Evolutionary conservation across 2,797 vertebrate genomes (phyloP), one percentile per base, ranked within the genome.

Genomic region (Enteromius viviparus): DNA sequence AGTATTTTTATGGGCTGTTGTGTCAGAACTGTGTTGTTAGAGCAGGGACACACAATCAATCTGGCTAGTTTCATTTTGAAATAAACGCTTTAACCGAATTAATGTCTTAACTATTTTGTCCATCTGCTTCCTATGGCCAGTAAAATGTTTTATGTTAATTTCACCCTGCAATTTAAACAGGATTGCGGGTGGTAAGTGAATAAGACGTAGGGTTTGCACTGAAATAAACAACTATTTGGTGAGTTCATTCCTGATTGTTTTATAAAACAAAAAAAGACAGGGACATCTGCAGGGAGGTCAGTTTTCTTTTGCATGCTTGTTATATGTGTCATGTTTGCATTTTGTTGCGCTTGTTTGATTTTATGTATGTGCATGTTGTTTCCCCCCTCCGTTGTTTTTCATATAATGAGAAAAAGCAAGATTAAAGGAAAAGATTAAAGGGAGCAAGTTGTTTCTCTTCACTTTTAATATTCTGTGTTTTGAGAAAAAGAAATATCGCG

Each of bases 371-470:
- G 69, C 26, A 51, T 74, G 69, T 14, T 51, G 42, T 12, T 12
- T 29, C 21, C 55, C 23, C 47, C 40, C 34, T 12, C 17, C 40
- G 10, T 64, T 77, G 65, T 32, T 51, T 85, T 76, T 64, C 66
- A 72, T 75, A 78, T 34, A 21, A 68, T 58, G 37, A 82, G 47
- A 55, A 65, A 68, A 37, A 81, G 34, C 66, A 86, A 29, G 74
- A 83, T 80, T 85, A 85, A 81, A 75, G 78, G 87, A 85, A 76
- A 51, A 70, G 76, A 88, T 88, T 81, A 40, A 78, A 78, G 77
- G 71, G 76, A 62, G 72, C 62, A 72, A 62, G 84, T 81, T 85
- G 83, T 85, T 88, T 78, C 65, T 76, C 47, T 81, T 76, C 37
- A 71, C 26, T 84, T 83, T 85, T 84, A 81, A 84, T 84, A 76